Percentiles rank a stretch among this genome's conserved stretches.
Conservation (phyloP, 2,113 vertebrate species). For the Callithrix jacchus region DNA sequence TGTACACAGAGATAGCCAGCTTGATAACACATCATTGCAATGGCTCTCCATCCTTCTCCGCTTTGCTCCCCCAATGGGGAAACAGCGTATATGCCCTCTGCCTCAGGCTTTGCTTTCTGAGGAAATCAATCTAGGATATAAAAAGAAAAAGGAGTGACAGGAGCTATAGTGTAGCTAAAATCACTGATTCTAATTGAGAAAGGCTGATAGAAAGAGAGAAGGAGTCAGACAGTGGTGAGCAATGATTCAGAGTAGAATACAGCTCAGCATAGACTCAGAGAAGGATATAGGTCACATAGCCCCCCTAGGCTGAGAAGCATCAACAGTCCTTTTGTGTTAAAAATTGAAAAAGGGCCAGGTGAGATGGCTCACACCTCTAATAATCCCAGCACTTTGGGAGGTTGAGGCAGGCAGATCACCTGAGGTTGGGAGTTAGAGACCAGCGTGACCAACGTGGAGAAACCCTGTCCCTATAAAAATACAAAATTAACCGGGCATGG, state of each 20-base stretch:
- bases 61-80: not conserved
- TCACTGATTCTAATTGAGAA: constrained; percentile 39
- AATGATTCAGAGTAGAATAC: not conserved
- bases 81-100: not conserved
- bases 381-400: too few relatives aligned
- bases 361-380: too few relatives aligned
- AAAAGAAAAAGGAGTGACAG: not conserved
- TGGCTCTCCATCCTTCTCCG: not conserved
- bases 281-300: not conserved
- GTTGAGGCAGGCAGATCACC: too few relatives aligned
- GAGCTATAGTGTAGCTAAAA: not conserved
- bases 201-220: not conserved
- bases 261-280: not conserved
- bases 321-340: not conserved
- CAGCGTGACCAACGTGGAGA: too few relatives aligned
- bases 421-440: too few relatives aligned
- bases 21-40: not conserved
- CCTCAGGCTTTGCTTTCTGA: constrained; percentile 16
- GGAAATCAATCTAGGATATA: not conserved
- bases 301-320: not conserved
- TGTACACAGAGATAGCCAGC: not conserved
- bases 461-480: too few relatives aligned
- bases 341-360: not conserved
- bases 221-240: not conserved
- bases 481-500: too few relatives aligned